Evolutionary conservation across 2,888 invertebrate species (phyloP), one percentile per base, ranked within the genome.

Genomic region (Eristalis arbustorum): DNA sequence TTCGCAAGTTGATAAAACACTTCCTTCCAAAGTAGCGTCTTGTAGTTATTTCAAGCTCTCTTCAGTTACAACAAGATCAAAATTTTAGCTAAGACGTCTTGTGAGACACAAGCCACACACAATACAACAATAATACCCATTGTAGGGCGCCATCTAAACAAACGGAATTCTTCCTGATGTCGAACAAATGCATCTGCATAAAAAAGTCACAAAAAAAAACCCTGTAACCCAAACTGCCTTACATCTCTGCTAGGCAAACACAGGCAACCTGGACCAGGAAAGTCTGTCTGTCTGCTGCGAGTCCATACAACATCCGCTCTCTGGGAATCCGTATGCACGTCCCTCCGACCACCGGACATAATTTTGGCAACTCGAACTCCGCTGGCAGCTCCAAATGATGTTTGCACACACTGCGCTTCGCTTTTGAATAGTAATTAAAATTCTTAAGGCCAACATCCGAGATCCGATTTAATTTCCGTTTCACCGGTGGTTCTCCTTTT

Each of bases 401-500:
- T 56, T n/a, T 64, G 37, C 34, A 69, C 40, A 67, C 62, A 13
- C 11, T 61, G 59, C 18, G 62, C 11, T 49, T 37, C 18, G 18
- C 49, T 31, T 62, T 31, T 13, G 1, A 61, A 61, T 57, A 42
- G 23, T 76, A 77, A 85, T 82, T 85, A 85, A 87, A 83, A 78
- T 75, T 78, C 74, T 76, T 84, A 10, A 63, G 66, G 11, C 71
- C n/a, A 66, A 80, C 85, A 81, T 77, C 80, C 72, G 71, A 81
- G 42, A 74, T 64, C 28, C 68, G 63, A 79, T 63, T 79, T 87
- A 87, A 87, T 87, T 87, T 87, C 87, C 87, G 87, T 75, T 87
- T 72, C 75, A 83, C 74, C 72, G 83, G 78, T 72, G 23, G 67
- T 68, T 42, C 28, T 68, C 72, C 8, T 49, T 49, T 42, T 42